Evolutionary conservation across 2,113 vertebrate species (phyloP), one percentile per base, ranked within the genome.

Genomic region (Rhagologus leucostigma): DNA sequence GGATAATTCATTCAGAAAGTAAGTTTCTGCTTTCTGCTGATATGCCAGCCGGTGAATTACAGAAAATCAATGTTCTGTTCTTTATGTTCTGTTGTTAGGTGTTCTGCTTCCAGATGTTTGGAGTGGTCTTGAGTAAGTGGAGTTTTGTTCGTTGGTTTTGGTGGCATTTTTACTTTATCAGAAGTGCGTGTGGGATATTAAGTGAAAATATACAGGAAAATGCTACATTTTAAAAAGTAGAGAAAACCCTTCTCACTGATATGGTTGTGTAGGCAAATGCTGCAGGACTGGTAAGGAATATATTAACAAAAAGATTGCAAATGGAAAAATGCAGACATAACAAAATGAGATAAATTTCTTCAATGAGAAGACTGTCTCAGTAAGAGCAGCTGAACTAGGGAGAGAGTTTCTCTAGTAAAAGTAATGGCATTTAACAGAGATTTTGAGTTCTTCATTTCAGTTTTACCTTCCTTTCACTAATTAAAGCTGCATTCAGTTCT

Each of bases 1-100:
- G 47, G 67, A 39, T n/a, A 55, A 87, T 82, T 76, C 86, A 91
- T 80, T 89, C 67, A 94, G 59, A 96, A 94, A 85, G 26, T 69
- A 75, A 76, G 30, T 80, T 89, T 93, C 84, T 91, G 42, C 53
- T 74, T 96, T 80, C 55, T 86, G 60, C 35, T 93, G 70, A 69
- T 93, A 87, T 26, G 46, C 56, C 63, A 90, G 2, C 13, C 6
- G 1, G 39, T 59, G 35, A 35, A 88, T 44, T 80, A 63, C 42
- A 93, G 59, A 85, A 90, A 96, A 83, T 73, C 67, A 83, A 53
- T 77, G 76, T 57, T 62, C 65, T 73, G 5, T 64, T 65, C 59
- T 46, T 91, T 49, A 7, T 63, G 10, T 55, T 82, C 52, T 82
- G 27, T 52, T 89, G 32, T 68, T 75, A 78, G 44, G 19, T 44